Evolutionary conservation across 2,797 vertebrate genomes (phyloP).

Genomic region (Paramormyrops hopkinsi): DNA sequence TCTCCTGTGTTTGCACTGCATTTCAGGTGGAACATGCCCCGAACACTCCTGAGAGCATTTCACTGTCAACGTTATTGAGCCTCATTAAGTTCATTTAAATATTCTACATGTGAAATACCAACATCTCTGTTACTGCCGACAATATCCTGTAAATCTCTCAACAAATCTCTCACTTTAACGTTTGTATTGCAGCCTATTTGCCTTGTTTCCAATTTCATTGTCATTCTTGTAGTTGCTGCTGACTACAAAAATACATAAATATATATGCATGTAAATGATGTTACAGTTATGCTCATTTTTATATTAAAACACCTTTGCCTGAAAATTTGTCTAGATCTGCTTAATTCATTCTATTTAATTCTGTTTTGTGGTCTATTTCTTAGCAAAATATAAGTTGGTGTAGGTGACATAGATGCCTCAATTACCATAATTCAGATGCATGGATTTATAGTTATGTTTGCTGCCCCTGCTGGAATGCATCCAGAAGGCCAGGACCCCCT

Average conservation of each 20-base stretch:
- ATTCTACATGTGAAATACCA: not conserved
- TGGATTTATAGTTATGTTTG: not conserved
- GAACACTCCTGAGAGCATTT: conserved; percentile 6
- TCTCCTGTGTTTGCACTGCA: not conserved
- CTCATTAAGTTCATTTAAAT: not conserved
- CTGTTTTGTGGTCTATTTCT: not conserved
- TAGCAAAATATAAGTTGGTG: too few species aligned
- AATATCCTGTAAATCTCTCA: not conserved
- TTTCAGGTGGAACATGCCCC: conserved; percentile 17
- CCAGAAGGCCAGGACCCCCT: not conserved
- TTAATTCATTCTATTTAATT: not conserved
- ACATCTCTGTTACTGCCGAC: not conserved
- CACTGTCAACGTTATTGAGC: not conserved
- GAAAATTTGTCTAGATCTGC: not conserved
- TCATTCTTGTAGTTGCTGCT: not conserved
- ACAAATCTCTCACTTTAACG: not conserved
- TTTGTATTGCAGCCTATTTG: not conserved
- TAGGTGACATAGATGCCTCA: not conserved
- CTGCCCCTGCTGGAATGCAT: not conserved
- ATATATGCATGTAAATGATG: not conserved
- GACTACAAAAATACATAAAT: not conserved
- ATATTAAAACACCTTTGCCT: not conserved
- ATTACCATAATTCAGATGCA: not conserved
- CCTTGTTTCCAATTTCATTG: not conserved
- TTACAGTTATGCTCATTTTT: not conserved